A percentile compares a stretch with the other conserved stretches of the same genome.
Conservation (phyloP, 2,113 vertebrate species). For the Terrapene triunguis region DNA sequence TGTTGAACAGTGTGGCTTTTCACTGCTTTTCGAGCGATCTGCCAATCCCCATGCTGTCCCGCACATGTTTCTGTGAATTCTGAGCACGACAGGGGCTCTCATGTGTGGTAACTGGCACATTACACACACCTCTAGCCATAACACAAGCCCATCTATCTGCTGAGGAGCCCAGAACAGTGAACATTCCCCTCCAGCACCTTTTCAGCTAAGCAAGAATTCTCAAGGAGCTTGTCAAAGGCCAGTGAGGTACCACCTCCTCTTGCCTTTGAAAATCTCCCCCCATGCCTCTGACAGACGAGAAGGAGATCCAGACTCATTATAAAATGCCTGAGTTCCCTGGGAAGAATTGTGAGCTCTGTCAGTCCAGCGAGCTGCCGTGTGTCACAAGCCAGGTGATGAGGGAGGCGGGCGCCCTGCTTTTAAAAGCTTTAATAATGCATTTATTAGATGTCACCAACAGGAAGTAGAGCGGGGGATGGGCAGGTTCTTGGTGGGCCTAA, state of each 20-base stretch:
- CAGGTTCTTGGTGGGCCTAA: neutral
- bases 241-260: neutral
- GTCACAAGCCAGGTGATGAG: rapidly evolving
- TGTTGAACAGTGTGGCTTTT: neutral
- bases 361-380: rapidly evolving
- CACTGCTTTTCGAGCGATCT: neutral
- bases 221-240: neutral
- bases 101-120: neutral
- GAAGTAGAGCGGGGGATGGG: neutral
- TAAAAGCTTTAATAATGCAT: rapidly evolving
- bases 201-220: neutral
- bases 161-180: neutral
- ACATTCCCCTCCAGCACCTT: neutral
- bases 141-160: neutral
- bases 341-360: neutral
- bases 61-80: neutral
- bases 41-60: neutral
- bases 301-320: neutral
- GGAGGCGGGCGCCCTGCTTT: neutral
- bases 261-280: neutral
- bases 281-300: neutral
- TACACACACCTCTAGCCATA: neutral
- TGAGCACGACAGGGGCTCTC: neutral
- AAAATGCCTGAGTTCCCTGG: neutral
- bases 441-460: neutral